Percentiles rank a stretch among this genome's conserved stretches.
These are phyloP conservation scores for Pterocles orientalis DNA, from an alignment of 2,113 vertebrate genomes.

Conservation along the genomic window DNA sequence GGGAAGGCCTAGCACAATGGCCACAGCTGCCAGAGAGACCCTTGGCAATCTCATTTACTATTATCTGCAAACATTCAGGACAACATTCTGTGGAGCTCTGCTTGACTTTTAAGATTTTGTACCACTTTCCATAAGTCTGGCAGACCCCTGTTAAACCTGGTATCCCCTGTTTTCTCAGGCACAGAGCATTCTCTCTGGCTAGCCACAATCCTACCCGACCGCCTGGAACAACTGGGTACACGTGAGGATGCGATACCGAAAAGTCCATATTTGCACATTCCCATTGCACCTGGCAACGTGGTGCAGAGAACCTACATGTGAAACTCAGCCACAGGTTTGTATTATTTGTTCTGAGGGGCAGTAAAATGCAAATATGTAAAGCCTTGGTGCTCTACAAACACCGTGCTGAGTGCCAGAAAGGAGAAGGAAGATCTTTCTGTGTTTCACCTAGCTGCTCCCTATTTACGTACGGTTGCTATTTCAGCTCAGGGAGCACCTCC, in stretches of 20 bases:
- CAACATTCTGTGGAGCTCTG: neutral
- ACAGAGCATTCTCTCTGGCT: neutral
- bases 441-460: neutral
- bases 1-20: neutral
- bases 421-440: neutral
- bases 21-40: neutral
- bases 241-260: neutral
- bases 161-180: neutral
- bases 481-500: neutral
- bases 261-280: neutral
- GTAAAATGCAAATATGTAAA: neutral
- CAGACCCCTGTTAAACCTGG: neutral
- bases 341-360: neutral
- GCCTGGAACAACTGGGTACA: neutral
- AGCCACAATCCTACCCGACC: neutral
- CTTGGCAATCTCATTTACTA: neutral
- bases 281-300: rapidly evolving
- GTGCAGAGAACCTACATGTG: neutral
- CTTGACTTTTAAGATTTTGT: neutral
- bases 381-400: neutral
- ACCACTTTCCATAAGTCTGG: neutral
- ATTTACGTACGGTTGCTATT: rapidly evolving
- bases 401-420: neutral
- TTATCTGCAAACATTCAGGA: neutral
- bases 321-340: neutral